Conservation (phyloP, 2,888 invertebrate genomes). For the Drosophila nigricruria region DNA sequence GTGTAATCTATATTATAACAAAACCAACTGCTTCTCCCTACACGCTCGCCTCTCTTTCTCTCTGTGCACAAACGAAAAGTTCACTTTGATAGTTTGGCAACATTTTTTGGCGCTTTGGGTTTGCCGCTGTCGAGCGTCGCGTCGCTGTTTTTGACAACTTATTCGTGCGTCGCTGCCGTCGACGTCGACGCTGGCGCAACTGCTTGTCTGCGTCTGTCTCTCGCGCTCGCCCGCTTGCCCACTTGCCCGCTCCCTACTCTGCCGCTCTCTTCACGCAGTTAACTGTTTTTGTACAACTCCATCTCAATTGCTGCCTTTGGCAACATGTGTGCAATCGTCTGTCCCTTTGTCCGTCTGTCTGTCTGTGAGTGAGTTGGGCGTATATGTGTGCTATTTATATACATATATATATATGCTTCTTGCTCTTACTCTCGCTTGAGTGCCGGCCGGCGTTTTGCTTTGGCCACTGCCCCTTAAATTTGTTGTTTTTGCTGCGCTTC, state of each 20-base stretch:
- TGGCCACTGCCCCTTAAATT: constrained; percentile 34
- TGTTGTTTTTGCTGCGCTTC: constrained; percentile 10
- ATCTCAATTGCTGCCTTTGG: constrained; percentile 56
- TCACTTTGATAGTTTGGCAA: constrained; percentile 71
- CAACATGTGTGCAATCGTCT: constrained; percentile 60
- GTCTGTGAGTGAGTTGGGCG: not conserved
- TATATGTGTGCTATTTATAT: constrained; percentile 1
- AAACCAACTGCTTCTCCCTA: not conserved
- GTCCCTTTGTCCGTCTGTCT: constrained; percentile 2
- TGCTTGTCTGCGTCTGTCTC: constrained; percentile 14
- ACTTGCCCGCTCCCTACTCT: not conserved
- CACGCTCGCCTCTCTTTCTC: not conserved
- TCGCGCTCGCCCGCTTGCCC: constrained; percentile 1
- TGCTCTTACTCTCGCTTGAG: constrained; percentile 1
- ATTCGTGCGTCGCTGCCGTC: constrained; percentile 56
- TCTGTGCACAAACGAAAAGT: constrained; percentile 51
- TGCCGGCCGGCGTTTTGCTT: constrained; percentile 27
- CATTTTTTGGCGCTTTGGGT: constrained; percentile 70
- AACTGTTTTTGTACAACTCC: constrained; percentile 27
- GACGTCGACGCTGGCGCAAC: constrained; percentile 21
- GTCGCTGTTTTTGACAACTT: constrained; percentile 70
- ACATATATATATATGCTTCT: not conserved
- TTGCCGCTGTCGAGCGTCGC: constrained; percentile 50
- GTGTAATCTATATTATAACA: constrained; percentile 69
- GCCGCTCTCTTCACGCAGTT: constrained; percentile 7